A percentile compares a stretch with the other conserved stretches of the same genome.
These are phyloP conservation scores for Lepisosteus oculatus DNA, from an alignment of 2,113 vertebrate species.

Conservation along the genomic window DNA sequence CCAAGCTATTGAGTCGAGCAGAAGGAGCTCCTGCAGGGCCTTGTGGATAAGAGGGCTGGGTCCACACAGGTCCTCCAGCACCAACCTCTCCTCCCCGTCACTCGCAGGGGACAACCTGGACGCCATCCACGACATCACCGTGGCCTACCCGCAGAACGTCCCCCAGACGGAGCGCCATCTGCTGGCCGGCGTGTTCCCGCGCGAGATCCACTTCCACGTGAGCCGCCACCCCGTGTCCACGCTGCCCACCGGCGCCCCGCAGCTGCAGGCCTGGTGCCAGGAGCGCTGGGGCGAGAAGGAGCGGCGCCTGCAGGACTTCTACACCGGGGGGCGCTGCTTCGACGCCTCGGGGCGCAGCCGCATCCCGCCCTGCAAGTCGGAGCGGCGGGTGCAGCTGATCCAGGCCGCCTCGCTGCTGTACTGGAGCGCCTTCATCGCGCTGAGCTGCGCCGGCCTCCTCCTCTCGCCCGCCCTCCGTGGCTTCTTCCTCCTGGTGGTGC, in stretches of 20 bases:
- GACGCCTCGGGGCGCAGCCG: constrained; percentile 49
- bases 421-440: constrained; percentile 78
- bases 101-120: constrained; percentile 83
- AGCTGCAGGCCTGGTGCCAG: constrained; percentile 86
- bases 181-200: constrained; percentile 81
- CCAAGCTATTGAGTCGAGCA: too few relatives aligned
- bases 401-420: constrained; percentile 82
- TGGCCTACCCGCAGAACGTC: constrained; percentile 92
- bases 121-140: constrained; percentile 92
- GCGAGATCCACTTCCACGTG: constrained; percentile 93
- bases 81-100: not conserved
- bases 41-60: too few relatives aligned
- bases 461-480: constrained; percentile 68
- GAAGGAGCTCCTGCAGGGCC: too few relatives aligned
- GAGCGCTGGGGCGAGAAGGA: constrained; percentile 93
- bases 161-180: constrained; percentile 94
- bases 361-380: constrained; percentile 87
- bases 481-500: constrained; percentile 69
- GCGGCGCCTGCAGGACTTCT: constrained; percentile 77
- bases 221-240: constrained; percentile 69
- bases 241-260: constrained; percentile 69
- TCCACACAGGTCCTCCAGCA: too few relatives aligned
- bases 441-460: constrained; percentile 69
- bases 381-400: constrained; percentile 77
- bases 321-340: constrained; percentile 68